These are phyloP conservation scores for Conomelus anceps DNA, from an alignment of 2,888 invertebrate species.

Conservation along the genomic window DNA sequence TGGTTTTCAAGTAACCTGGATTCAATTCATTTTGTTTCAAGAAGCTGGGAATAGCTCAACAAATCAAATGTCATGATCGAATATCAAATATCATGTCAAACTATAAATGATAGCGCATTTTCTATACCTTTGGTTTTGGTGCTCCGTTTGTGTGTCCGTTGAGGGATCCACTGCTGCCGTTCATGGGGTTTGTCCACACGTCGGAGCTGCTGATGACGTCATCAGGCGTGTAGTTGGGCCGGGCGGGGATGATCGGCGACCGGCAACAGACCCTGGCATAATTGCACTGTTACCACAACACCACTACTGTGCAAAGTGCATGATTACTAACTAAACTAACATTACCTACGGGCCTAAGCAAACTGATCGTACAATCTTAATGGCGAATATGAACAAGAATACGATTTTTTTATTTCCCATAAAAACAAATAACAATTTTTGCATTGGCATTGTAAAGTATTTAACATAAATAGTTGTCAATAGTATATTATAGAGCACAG, in stretches of 20 bases:
- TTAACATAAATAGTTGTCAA: too few relatives aligned
- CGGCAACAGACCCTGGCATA: slow-evolving; percentile 65
- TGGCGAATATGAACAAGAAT: too few relatives aligned
- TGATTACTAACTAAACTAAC: not conserved
- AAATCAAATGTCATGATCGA: too few relatives aligned
- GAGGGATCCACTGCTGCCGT: slow-evolving; percentile 34
- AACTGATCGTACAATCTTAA: not conserved
- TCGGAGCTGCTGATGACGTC: slow-evolving; percentile 44
- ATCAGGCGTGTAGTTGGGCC: slow-evolving; percentile 62
- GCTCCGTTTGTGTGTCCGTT: slow-evolving; percentile 31
- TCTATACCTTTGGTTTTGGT: slow-evolving; percentile 28
- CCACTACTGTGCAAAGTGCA: not conserved
- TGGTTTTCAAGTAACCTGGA: too few relatives aligned
- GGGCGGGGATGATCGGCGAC: slow-evolving; percentile 72
- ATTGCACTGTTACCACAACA: not conserved
- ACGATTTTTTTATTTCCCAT: too few relatives aligned
- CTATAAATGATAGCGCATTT: not conserved
- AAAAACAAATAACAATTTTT: too few relatives aligned
- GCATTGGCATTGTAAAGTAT: too few relatives aligned
- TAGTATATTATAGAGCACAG: too few relatives aligned
- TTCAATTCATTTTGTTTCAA: too few relatives aligned
- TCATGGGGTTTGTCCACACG: slow-evolving; percentile 65
- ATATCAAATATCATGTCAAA: too few relatives aligned
- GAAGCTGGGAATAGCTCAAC: too few relatives aligned
- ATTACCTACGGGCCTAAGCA: too few relatives aligned